These are phyloP conservation scores for Caenorhabditis afra DNA, from an alignment of 2,888 invertebrate genomes.

Conservation along the genomic window DNA sequence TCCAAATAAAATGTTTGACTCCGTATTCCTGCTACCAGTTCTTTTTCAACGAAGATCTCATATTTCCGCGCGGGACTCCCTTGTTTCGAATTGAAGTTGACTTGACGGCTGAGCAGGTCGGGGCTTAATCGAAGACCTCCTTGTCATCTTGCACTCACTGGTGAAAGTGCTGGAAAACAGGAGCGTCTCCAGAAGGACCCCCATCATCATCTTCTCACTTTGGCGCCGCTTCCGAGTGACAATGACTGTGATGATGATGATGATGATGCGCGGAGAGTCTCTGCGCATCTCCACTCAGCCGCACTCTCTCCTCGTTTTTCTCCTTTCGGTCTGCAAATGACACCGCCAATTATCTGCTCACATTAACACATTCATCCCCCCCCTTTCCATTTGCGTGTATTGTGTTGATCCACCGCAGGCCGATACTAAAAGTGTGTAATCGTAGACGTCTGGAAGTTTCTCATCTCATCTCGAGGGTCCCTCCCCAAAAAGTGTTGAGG, in stretches of 20 bases:
- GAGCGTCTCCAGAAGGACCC: not conserved
- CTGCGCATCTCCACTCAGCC: conserved; percentile 14
- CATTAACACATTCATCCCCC: conserved; percentile 49
- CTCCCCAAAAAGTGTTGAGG: conserved; percentile 17
- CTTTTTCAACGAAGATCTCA: conserved; percentile 1
- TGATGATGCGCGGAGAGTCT: conserved; percentile 6
- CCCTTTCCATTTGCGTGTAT: not conserved
- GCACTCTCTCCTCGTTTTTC: conserved; percentile 11
- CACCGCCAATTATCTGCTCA: conserved; percentile 59
- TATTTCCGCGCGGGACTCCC: not conserved
- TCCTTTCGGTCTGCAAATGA: conserved; percentile 54
- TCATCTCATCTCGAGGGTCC: conserved; percentile 5
- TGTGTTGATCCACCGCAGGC: not conserved
- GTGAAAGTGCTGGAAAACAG: not conserved
- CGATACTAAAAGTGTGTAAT: not conserved
- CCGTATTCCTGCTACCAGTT: conserved; percentile 12
- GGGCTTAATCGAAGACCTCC: too few species aligned
- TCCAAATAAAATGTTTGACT: conserved; percentile 12
- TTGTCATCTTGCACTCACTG: too few species aligned
- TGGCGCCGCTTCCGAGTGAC: conserved; percentile 17
- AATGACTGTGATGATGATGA: conserved; percentile 33
- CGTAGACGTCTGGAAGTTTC: conserved; percentile 8
- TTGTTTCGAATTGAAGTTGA: not conserved
- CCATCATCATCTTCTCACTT: conserved; percentile 23
- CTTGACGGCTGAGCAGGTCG: too few species aligned